Evolutionary conservation across 2,113 vertebrate species (phyloP).

Genomic region (Tapirus terrestris): DNA sequence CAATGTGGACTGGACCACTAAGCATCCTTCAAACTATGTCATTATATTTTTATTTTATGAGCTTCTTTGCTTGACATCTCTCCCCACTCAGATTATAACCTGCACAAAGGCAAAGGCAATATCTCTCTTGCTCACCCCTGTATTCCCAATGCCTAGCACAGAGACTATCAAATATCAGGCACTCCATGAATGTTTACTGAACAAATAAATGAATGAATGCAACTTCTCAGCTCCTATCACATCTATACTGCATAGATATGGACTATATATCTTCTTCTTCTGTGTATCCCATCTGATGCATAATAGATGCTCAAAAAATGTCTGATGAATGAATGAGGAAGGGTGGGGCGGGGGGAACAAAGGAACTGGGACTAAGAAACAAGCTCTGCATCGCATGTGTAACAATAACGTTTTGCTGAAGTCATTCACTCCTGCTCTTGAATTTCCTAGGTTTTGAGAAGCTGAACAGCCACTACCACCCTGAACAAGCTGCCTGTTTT

Average conservation of each 20-base stretch:
- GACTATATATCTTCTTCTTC: background rate
- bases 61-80: background rate
- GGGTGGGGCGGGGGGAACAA: background rate
- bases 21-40: background rate
- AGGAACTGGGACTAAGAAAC: background rate
- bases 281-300: background rate
- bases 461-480: background rate
- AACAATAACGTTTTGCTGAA: background rate
- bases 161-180: background rate
- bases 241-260: background rate
- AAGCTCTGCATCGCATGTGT: background rate
- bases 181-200: background rate
- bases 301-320: slow-evolving; percentile 19
- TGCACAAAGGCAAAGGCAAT: background rate
- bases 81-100: background rate
- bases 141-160: background rate
- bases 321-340: slow-evolving; percentile 6
- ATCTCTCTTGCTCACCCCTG: background rate
- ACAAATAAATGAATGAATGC: background rate
- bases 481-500: slow-evolving; percentile 1
- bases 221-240: background rate
- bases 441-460: slow-evolving; percentile 27
- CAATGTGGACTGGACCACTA: background rate
- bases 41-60: slow-evolving; percentile 30
- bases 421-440: background rate